phyloP scores from a whole-genome alignment of 2,113 vertebrate genomes.

The Oxygymnocypris stewartii region DNA sequence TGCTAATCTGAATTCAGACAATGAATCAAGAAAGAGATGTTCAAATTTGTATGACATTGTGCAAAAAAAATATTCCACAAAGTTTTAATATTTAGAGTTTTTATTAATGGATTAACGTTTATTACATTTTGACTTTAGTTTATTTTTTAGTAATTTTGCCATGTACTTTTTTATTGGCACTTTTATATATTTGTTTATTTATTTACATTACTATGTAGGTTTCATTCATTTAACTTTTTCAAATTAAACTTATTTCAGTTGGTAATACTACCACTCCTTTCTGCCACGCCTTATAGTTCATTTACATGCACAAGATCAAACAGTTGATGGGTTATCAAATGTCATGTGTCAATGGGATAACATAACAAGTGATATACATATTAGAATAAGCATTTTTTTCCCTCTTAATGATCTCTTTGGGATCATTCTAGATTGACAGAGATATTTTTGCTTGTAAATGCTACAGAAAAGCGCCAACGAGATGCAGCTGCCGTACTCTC shows the following conservation, averaged over 20 bases:
- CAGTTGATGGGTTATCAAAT: background rate
- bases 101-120: too few species aligned
- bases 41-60: background rate
- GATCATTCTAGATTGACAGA: background rate
- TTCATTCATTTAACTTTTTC: too few species aligned
- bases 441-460: background rate
- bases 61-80: background rate
- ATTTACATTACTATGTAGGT: too few species aligned
- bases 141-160: too few species aligned
- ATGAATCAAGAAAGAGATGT: background rate
- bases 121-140: too few species aligned
- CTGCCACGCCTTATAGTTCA: background rate
- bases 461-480: background rate
- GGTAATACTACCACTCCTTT: background rate
- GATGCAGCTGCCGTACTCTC: constrained; percentile 24
- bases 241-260: too few species aligned
- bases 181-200: too few species aligned
- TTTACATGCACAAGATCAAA: background rate
- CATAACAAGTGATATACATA: background rate
- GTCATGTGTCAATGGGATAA: background rate
- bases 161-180: too few species aligned
- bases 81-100: too few species aligned
- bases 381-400: background rate
- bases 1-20: background rate
- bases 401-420: background rate